Conservation (phyloP, 1,140 invertebrate species). For the Penaeus indicus region DNA sequence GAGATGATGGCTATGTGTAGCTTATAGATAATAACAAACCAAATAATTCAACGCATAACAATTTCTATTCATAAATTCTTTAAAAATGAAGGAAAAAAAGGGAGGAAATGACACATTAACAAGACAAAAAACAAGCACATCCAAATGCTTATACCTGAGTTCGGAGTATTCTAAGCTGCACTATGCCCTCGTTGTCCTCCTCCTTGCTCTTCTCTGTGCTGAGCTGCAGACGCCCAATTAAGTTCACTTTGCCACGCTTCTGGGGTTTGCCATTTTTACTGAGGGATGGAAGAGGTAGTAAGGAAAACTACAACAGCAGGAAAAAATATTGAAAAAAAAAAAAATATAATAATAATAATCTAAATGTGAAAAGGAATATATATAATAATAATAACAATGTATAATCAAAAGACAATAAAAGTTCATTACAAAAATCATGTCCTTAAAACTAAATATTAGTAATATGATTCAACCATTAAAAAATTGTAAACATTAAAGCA, state of each 20-base stretch:
- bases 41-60: no score
- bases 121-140: background rate
- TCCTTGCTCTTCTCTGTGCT: slow-evolving; percentile 96
- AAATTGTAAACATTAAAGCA: background rate
- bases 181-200: slow-evolving; percentile 97
- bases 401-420: background rate
- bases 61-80: no score
- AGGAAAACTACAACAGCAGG: background rate
- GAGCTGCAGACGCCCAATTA: slow-evolving; percentile 93
- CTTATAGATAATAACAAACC: no score
- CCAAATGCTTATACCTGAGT: slow-evolving; percentile 75
- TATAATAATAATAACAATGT: background rate
- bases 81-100: background rate
- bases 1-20: background rate
- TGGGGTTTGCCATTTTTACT: slow-evolving; percentile 93
- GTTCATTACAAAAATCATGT: no score
- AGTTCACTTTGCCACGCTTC: slow-evolving; percentile 93
- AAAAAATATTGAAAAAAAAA: background rate
- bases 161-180: slow-evolving; percentile 92
- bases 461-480: no score
- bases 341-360: background rate
- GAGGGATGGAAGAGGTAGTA: slow-evolving; percentile 66
- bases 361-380: background rate
- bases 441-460: no score
- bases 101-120: background rate